Percentiles rank a stretch among this genome's conserved stretches.
Evolutionary conservation across 92 coral and sea anemone species (phyloP).

Genomic region (Desmophyllum pertusum): DNA sequence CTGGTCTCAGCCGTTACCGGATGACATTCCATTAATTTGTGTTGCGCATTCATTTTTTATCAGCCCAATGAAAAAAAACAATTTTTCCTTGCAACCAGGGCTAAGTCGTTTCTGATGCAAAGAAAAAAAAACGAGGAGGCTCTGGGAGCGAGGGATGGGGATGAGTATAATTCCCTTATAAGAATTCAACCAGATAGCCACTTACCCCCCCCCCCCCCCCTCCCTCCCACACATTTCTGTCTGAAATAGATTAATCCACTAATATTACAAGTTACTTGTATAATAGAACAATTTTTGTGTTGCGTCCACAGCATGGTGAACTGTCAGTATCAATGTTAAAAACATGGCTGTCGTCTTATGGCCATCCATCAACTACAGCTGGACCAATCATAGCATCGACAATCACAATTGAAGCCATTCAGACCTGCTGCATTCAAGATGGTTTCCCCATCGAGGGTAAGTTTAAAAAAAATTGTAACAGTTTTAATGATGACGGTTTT

Average conservation of each 20-base stretch:
- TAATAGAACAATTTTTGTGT: not conserved
- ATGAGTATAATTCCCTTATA: not conserved
- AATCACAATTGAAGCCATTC: slow-evolving; percentile 93
- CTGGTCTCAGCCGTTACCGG: no score
- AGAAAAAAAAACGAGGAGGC: no score
- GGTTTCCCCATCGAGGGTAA: slow-evolving; percentile 83
- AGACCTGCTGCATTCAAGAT: slow-evolving; percentile 72
- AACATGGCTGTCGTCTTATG: slow-evolving; percentile 33
- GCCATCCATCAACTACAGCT: slow-evolving; percentile 66
- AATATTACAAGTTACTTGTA: not conserved
- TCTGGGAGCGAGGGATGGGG: no score
- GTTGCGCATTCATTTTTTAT: no score
- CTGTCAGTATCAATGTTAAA: slow-evolving; percentile 37
- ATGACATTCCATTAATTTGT: no score
- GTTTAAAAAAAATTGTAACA: not conserved
- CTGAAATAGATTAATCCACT: no score
- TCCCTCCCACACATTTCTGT: no score
- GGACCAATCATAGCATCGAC: slow-evolving; percentile 93
- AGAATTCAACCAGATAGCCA: not conserved
- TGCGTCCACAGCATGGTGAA: slow-evolving; percentile 10
- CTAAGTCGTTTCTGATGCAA: no score
- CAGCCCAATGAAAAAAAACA: no score
- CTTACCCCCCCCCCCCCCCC: not conserved
- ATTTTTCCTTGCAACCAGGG: no score
- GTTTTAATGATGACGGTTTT: no score